Percentiles rank a stretch among this genome's conserved stretches.
phyloP scores from a whole-genome alignment of 1,140 invertebrate species.

The Ditylenchus dipsaci region DNA sequence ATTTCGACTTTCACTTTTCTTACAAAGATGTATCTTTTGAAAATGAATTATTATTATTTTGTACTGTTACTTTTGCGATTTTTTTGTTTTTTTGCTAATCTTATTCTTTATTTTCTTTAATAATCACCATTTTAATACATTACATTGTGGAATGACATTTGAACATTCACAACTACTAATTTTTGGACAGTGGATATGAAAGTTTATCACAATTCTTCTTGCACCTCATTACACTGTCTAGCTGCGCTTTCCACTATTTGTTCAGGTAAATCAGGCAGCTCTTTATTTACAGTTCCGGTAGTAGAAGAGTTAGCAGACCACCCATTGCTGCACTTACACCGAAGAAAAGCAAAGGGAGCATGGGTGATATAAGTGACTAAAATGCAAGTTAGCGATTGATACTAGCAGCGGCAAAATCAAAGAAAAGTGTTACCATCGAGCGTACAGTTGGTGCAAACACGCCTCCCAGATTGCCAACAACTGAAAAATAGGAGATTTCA shows the following conservation, averaged over 20 bases:
- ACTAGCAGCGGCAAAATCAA: not conserved
- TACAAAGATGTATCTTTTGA: too few species aligned
- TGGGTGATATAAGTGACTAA: not conserved
- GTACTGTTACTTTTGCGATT: too few species aligned
- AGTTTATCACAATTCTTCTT: too few species aligned
- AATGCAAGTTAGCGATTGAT: not conserved
- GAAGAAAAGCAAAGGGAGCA: not conserved
- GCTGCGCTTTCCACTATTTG: conserved; percentile 3
- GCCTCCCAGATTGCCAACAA: not conserved
- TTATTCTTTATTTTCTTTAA: too few species aligned
- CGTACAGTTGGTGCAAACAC: not conserved
- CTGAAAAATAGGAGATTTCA: not conserved
- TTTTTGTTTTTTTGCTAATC: too few species aligned
- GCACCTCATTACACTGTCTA: too few species aligned
- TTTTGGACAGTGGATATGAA: too few species aligned
- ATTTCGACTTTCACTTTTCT: too few species aligned
- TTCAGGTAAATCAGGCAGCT: conserved; percentile 1
- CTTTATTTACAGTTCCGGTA: conserved; percentile 2
- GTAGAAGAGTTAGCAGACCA: not conserved
- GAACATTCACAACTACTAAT: too few species aligned
- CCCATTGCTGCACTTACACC: conserved; percentile 4
- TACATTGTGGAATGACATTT: too few species aligned
- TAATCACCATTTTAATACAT: too few species aligned
- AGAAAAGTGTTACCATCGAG: not conserved
- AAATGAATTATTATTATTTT: too few species aligned